These are phyloP conservation scores for Panorpa germanica DNA, from an alignment of 2,888 invertebrate genomes.

Conservation along the genomic window DNA sequence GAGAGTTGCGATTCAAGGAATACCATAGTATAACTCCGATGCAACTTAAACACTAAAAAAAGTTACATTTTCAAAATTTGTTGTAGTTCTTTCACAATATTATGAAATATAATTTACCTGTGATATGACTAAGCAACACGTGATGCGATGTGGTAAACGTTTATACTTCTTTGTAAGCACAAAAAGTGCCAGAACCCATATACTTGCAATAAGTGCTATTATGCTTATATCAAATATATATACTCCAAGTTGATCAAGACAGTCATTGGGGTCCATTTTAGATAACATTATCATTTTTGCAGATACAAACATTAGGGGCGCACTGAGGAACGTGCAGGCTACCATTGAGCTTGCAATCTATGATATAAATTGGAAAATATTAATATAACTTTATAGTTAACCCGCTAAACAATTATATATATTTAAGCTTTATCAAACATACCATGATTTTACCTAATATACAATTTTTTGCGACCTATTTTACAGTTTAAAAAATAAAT, in stretches of 20 bases:
- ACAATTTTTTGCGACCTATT: too few relatives aligned
- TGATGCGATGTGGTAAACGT: slow-evolving; percentile 66
- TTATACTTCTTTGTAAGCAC: slow-evolving; percentile 53
- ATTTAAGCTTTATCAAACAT: slow-evolving; percentile 4
- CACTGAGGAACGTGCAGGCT: slow-evolving; percentile 83
- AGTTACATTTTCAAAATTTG: slow-evolving; percentile 6
- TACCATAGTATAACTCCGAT: slow-evolving; percentile 62
- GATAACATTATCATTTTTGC: slow-evolving; percentile 79
- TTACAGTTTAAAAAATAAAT: too few relatives aligned
- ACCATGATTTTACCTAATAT: too few relatives aligned
- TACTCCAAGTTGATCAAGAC: slow-evolving; percentile 50
- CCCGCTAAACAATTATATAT: neutral
- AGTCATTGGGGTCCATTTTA: slow-evolving; percentile 47
- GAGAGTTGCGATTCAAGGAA: slow-evolving; percentile 28
- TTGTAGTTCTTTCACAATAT: slow-evolving; percentile 4
- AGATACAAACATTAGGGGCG: slow-evolving; percentile 87
- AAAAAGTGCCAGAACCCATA: slow-evolving; percentile 64
- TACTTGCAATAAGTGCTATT: slow-evolving; percentile 51
- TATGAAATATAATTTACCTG: slow-evolving; percentile 37
- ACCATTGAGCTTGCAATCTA: slow-evolving; percentile 90
- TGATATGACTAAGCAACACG: slow-evolving; percentile 55
- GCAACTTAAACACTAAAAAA: slow-evolving; percentile 39
- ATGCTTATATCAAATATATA: slow-evolving; percentile 77
- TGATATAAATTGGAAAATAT: slow-evolving; percentile 10
- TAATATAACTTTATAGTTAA: slow-evolving; percentile 4